Base-by-base conservation (phyloP, 2,797 vertebrate species). In the Anas flavirostris region DNA sequence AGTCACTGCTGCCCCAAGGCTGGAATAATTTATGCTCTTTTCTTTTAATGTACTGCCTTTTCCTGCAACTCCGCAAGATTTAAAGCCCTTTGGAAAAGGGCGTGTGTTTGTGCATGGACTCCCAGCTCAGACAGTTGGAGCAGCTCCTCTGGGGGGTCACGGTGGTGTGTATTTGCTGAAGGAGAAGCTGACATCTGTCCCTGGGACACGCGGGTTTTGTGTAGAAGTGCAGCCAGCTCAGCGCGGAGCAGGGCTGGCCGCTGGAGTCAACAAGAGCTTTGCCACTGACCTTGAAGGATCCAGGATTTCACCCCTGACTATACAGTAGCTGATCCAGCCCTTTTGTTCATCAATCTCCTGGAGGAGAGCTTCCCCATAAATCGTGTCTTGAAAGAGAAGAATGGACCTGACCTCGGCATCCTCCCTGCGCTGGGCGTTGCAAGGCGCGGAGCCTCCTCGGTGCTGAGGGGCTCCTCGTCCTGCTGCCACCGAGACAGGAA, bases 391-490 rank as follows among this genome's bases (percentile, higher is more conserved):
- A 92, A 95, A 91, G 87, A 62, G 74, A 90, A 86, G 92, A 93
- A 91, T 82, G 72, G 52, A 37, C 19, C 8, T 0, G 7, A 62
- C 89, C 81, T 94, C 79, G 75, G 84, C 90, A 75, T 70, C 28
- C 82, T 33, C 48, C 55, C 44, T 0, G 0, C 31, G 39, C 44
- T 69, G 0, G 0, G 68, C 43, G 13, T 55, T 3, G 6, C 0
- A 77, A 37, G 56, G 44, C 80, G 50, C 2, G 76, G 63, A 70
- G 35, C 52, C 50, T 59, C 59, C 69, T 25, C 12, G 12, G 10
- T 1, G 0, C 46, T 0, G 0, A 3, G 31, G 17, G 0, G 0
- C 63, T 26, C 4, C 46, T 4, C 10, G 1, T 48, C 44, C 44
- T 21, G 0, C 28, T 6, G 1, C 64, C 39, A 26, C 10, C 21